phyloP scores from a whole-genome alignment of 2,888 invertebrate species.

The Platypus cylindrus region DNA sequence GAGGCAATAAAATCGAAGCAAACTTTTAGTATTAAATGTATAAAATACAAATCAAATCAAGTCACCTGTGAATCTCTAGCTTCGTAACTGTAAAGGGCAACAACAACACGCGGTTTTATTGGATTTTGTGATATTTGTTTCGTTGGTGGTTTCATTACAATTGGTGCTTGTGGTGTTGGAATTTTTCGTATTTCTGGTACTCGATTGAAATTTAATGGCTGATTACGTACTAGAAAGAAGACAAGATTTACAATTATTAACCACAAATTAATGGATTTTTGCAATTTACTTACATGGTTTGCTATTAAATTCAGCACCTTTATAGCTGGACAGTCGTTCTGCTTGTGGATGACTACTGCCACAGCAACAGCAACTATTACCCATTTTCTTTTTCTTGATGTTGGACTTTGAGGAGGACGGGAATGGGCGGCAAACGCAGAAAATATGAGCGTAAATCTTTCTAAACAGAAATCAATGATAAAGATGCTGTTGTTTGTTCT shows the following conservation, averaged over 20 bases:
- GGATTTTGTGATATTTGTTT: constrained; percentile 46
- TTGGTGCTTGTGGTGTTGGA: constrained; percentile 32
- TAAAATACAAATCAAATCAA: neutral
- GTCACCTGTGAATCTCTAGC: constrained; percentile 72
- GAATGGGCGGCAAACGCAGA: too few species aligned
- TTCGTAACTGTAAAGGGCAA: constrained; percentile 91
- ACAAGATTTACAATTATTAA: too few species aligned
- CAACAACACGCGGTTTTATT: constrained; percentile 48
- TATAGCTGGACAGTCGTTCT: constrained; percentile 32
- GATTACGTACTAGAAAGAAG: constrained; percentile 11
- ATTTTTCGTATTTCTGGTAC: constrained; percentile 7
- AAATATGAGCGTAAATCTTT: too few species aligned
- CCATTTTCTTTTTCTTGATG: too few species aligned
- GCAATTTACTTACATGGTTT: constrained; percentile 3
- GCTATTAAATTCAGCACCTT: neutral
- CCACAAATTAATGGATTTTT: neutral
- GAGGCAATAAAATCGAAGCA: neutral
- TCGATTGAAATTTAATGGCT: constrained; percentile 6
- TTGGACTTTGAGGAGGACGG: too few species aligned
- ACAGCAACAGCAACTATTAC: constrained; percentile 79
- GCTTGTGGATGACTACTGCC: constrained; percentile 58
- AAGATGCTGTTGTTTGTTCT: too few species aligned
- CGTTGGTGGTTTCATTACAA: constrained; percentile 6
- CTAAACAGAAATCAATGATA: too few species aligned
- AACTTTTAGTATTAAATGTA: neutral